Evolutionary conservation across 2,113 vertebrate species (phyloP).

Genomic region (Hippoglossus stenolepis): DNA sequence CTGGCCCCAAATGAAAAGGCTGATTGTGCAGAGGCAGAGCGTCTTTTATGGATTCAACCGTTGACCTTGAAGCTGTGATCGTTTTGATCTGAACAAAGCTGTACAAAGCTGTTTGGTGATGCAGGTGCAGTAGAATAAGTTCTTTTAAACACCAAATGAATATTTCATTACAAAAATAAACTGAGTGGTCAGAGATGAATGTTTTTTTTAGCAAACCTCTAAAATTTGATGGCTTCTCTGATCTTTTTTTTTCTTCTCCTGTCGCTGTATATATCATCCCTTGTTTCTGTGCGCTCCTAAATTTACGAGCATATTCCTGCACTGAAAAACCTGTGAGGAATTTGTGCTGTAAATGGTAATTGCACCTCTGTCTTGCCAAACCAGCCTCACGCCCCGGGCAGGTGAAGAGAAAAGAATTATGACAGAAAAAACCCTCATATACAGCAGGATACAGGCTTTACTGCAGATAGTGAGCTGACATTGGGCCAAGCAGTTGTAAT

Average conservation of each 20-base stretch:
- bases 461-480: constrained; percentile 4
- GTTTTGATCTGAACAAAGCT: not conserved
- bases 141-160: too few species aligned
- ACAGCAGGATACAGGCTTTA: constrained; percentile 6
- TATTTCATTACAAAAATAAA: too few species aligned
- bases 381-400: constrained; percentile 21
- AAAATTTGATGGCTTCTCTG: not conserved
- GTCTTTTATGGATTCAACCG: constrained; percentile 1
- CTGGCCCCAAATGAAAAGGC: not conserved
- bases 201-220: not conserved
- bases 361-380: constrained; percentile 47
- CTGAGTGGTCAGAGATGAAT: not conserved
- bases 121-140: not conserved
- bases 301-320: constrained; percentile 30
- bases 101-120: not conserved
- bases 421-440: constrained; percentile 17
- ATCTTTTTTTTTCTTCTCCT: not conserved
- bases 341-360: constrained; percentile 49
- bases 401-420: constrained; percentile 37
- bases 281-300: constrained; percentile 15
- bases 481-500: constrained; percentile 11
- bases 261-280: constrained; percentile 5
- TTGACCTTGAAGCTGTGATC: constrained; percentile 19
- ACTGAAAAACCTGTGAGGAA: constrained; percentile 36
- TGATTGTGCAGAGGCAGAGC: not conserved